Conservation (phyloP, 2,113 vertebrate genomes). For the Agelaius tricolor region DNA sequence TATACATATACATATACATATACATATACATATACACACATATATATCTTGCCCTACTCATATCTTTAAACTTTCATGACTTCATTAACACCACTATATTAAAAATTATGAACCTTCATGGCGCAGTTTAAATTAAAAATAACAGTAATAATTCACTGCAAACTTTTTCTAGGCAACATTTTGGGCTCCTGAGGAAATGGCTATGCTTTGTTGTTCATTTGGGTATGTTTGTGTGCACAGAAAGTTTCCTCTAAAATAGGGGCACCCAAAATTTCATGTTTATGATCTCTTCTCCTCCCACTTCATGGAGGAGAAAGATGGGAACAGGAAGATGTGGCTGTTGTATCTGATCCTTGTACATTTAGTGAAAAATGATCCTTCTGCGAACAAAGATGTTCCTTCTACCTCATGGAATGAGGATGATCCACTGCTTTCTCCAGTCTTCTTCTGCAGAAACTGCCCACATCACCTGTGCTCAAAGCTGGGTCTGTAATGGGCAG, state of each 20-base stretch:
- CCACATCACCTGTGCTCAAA: accelerated
- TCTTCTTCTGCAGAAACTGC: neutral
- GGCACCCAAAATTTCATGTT: neutral
- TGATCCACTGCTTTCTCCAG: neutral
- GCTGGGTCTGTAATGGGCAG: neutral
- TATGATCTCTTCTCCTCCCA: neutral
- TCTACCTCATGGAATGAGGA: neutral
- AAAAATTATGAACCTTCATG: neutral
- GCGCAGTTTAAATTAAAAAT: neutral
- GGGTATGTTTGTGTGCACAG: neutral
- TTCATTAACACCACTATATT: neutral
- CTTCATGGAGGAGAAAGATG: neutral
- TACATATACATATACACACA: too few species aligned
- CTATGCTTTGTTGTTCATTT: neutral
- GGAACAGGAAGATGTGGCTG: neutral
- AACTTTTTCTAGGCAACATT: neutral
- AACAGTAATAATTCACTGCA: neutral
- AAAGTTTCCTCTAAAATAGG: neutral
- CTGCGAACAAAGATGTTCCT: neutral
- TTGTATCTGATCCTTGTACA: neutral
- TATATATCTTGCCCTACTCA: neutral
- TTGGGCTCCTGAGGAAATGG: neutral
- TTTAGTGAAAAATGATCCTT: neutral
- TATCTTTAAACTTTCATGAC: neutral
- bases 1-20: too few species aligned